phyloP scores from a whole-genome alignment of 2,113 vertebrate species.

The Phycodurus eques region DNA sequence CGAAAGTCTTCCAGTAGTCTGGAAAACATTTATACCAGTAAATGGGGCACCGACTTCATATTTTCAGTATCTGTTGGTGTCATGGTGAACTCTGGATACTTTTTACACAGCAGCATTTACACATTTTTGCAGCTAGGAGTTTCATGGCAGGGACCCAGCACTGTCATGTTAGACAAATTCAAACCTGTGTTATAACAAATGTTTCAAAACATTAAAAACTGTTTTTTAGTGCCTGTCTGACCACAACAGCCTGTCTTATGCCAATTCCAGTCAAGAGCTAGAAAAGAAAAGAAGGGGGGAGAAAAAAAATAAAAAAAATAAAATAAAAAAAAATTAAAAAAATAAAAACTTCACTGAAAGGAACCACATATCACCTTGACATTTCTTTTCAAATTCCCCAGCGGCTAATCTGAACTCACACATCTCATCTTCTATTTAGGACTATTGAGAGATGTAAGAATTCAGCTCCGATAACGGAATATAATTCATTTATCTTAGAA shows the following conservation, averaged over 20 bases:
- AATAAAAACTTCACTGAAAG: not conserved
- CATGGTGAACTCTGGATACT: not conserved
- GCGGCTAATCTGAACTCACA: not conserved
- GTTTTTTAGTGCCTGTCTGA: slow-evolving; percentile 18
- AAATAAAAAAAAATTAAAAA: too few relatives aligned
- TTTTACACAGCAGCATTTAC: not conserved
- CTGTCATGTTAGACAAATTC: slow-evolving; percentile 40
- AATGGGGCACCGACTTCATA: not conserved
- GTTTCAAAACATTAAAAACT: slow-evolving; percentile 44
- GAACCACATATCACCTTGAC: slow-evolving; percentile 1
- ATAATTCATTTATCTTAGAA: not conserved
- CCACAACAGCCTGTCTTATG: slow-evolving; percentile 19
- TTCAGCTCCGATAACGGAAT: not conserved
- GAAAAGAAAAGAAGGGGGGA: too few relatives aligned
- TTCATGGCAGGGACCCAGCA: slow-evolving; percentile 16
- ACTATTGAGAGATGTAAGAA: not conserved
- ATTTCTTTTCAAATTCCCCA: not conserved
- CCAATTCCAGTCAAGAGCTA: not conserved
- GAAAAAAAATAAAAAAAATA: not conserved
- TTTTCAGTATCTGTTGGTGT: not conserved
- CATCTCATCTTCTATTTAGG: not conserved
- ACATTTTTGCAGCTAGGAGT: not conserved
- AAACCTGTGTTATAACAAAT: slow-evolving; percentile 44
- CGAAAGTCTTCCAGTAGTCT: too few relatives aligned
- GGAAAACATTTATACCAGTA: not conserved